A percentile compares a stretch with the other conserved stretches of the same genome.
Evolutionary conservation across 2,888 invertebrate species (phyloP).

Genomic region (Schizotus pectinicornis): DNA sequence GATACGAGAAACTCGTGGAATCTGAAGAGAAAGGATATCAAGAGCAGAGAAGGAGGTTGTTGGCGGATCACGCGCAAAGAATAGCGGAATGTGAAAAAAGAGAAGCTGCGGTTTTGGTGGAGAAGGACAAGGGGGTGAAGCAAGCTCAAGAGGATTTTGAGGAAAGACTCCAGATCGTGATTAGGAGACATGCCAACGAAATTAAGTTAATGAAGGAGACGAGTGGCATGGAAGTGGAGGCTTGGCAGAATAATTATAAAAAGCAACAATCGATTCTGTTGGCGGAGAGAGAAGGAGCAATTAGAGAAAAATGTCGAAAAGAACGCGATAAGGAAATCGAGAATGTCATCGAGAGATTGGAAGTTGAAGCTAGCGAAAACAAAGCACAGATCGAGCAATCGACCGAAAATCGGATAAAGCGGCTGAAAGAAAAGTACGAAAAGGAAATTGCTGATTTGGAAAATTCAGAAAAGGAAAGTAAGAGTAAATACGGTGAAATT

Average conservation of each 20-base stretch:
- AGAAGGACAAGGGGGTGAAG: constrained; percentile 60
- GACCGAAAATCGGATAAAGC: constrained; percentile 65
- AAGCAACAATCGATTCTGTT: constrained; percentile 67
- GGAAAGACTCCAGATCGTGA: constrained; percentile 60
- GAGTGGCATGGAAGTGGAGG: constrained; percentile 66
- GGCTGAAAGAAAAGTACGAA: constrained; percentile 79
- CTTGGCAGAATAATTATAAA: constrained; percentile 68
- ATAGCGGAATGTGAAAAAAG: constrained; percentile 59
- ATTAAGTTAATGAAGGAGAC: constrained; percentile 66
- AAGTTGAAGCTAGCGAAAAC: constrained; percentile 68
- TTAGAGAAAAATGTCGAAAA: constrained; percentile 71
- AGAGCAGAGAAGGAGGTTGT: constrained; percentile 61
- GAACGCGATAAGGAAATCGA: constrained; percentile 84
- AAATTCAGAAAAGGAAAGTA: constrained; percentile 68
- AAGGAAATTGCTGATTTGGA: constrained; percentile 72
- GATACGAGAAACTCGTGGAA: constrained; percentile 64
- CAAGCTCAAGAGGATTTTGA: constrained; percentile 60
- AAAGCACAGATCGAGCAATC: constrained; percentile 68
- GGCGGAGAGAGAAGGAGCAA: constrained; percentile 70
- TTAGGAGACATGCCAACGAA: constrained; percentile 61
- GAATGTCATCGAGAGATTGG: constrained; percentile 71
- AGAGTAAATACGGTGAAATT: constrained; percentile 70
- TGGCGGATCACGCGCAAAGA: constrained; percentile 59
- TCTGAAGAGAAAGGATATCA: constrained; percentile 64
- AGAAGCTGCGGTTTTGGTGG: constrained; percentile 56